Base-by-base conservation (phyloP, 2,888 invertebrate genomes). In the Drosophila paramelanica region DNA sequence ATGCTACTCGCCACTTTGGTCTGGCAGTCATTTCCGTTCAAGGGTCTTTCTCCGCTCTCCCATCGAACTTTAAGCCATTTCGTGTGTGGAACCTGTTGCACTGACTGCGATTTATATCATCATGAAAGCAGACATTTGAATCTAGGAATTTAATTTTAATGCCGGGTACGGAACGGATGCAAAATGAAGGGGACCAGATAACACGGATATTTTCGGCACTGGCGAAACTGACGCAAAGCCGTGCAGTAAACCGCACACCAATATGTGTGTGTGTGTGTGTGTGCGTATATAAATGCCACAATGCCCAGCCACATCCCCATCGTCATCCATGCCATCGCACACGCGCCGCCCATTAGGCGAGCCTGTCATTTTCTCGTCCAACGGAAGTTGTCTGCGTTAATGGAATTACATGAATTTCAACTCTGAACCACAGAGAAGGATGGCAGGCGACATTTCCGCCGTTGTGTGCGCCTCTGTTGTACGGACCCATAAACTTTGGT, bases 371-470 rank as follows among this genome's bases (percentile, higher is more conserved):
- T 84, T 70, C 80, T 73, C 72, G 46, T 77, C 67, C 62, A 79
- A 68, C 83, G 87, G 87, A 83, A 84, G 83, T 84, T 83, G 84
- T 79, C 84, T 81, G 85, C 84, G 84, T 83, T 83, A 83, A 83
- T 83, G 85, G 87, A 87, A 83, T 83, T 83, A 83, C 87, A 83
- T 77, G 83, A 87, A 87, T 84, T 83, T 87, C 79, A 87, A 81
- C 87, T 81, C 81, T 75, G 75, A 81, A 77, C 83, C 87, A 61
- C 79, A 81, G 67, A 81, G 59, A 36, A 31, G 70, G 75, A 47
- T 66, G 65, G 59, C 65, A 46, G 53, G 66, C 66, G 66, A 70
- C 73, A 73, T 73, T 73, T 75, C 70, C 74, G 76, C 39, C 43
- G 41, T 56, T 51, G 55, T 47, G 39, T 56, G 47, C 39, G 23